phyloP scores from a whole-genome alignment of 2,113 vertebrate genomes.

The Barnardius zonarius region DNA sequence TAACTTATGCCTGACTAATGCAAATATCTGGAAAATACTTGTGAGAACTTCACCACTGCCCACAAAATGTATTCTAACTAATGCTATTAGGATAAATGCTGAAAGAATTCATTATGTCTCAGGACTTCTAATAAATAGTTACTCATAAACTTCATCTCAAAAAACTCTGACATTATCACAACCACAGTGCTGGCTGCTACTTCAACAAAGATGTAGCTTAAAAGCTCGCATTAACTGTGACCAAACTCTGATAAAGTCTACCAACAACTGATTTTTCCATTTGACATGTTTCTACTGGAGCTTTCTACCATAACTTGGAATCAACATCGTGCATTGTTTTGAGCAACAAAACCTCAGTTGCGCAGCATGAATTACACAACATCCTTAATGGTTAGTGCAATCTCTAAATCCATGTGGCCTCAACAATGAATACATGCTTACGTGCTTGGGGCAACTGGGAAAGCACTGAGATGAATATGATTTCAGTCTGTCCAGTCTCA shows the following conservation, averaged over 20 bases:
- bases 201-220: not conserved
- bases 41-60: constrained; percentile 53
- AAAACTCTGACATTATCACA: not conserved
- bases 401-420: not conserved
- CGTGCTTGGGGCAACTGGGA: not conserved
- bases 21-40: constrained; percentile 66
- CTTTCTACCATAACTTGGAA: not conserved
- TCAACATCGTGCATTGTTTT: not conserved
- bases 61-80: constrained; percentile 63
- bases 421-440: not conserved
- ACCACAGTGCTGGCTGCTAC: not conserved
- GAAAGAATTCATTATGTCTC: constrained; percentile 51
- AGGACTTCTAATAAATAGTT: not conserved
- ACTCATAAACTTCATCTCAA: constrained; percentile 24
- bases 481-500: not conserved
- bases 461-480: not conserved
- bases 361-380: not conserved
- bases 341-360: not conserved
- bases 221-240: not conserved
- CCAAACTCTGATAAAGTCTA: not conserved
- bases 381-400: not conserved
- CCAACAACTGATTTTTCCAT: not conserved
- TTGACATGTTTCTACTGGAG: not conserved
- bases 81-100: constrained; percentile 55
- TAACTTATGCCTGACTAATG: constrained; percentile 67